Conservation (phyloP, 2,888 invertebrate species). For the Exocentrus adspersus region DNA sequence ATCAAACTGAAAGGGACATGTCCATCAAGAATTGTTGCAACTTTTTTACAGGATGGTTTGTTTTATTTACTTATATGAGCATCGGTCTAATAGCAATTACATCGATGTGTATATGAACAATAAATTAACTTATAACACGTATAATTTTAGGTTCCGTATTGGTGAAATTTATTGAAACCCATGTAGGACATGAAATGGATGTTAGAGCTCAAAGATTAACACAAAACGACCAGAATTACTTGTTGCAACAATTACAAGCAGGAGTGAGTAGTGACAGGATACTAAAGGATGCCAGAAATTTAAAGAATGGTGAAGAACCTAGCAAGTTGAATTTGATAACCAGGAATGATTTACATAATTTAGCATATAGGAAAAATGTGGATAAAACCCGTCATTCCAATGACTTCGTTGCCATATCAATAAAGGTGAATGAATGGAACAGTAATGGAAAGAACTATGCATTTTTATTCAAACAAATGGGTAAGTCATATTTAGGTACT, state of each 20-base stretch:
- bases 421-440: slow-evolving; percentile 18
- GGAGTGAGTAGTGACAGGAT: neutral
- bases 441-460: slow-evolving; percentile 12
- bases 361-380: neutral
- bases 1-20: neutral
- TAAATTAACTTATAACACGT: no score
- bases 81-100: no score
- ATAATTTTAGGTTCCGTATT: neutral
- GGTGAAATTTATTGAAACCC: neutral
- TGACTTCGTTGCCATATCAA: neutral
- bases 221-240: neutral
- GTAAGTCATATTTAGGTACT: slow-evolving; percentile 15
- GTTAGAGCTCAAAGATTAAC: neutral
- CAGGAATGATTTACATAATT: neutral
- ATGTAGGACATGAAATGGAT: neutral
- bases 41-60: neutral
- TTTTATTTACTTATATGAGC: no score
- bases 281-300: neutral
- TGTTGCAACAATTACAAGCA: neutral
- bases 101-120: no score
- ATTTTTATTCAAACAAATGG: slow-evolving; percentile 24
- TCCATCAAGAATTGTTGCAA: neutral
- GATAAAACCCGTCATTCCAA: neutral
- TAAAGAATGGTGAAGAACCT: neutral
- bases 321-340: neutral